These are phyloP conservation scores for Tragelaphus eurycerus DNA, from an alignment of 2,797 vertebrate genomes.

Conservation along the genomic window DNA sequence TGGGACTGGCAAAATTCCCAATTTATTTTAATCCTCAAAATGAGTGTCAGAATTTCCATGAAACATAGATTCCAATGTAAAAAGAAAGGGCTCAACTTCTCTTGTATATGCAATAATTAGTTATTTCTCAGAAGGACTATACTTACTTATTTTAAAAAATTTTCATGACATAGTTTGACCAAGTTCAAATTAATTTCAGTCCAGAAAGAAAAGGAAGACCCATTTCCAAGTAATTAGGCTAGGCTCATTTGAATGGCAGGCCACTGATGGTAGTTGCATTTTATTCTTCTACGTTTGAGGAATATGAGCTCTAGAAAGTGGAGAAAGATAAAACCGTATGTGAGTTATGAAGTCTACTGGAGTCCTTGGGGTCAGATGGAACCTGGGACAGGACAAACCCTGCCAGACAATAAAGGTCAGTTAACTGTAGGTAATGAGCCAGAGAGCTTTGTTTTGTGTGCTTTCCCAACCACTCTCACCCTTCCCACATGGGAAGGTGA, in stretches of 20 bases:
- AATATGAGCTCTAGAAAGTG: not conserved
- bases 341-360: not conserved
- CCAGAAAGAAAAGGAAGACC: not conserved
- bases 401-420: not conserved
- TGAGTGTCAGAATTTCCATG: not conserved
- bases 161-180: not conserved
- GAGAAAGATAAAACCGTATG: not conserved
- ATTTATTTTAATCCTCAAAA: conserved; percentile 9
- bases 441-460: not conserved
- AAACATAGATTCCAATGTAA: not conserved
- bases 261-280: not conserved
- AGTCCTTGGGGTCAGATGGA: not conserved
- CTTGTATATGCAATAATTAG: not conserved
- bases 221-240: not conserved
- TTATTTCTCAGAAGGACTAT: not conserved
- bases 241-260: not conserved
- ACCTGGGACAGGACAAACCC: not conserved
- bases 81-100: not conserved
- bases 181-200: not conserved
- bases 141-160: not conserved
- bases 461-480: not conserved
- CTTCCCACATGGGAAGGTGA: not conserved
- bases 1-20: not conserved
- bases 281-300: not conserved
- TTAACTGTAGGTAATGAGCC: not conserved